Base-by-base conservation (phyloP, 2,797 vertebrate genomes). In the Gallinago solitaria region DNA sequence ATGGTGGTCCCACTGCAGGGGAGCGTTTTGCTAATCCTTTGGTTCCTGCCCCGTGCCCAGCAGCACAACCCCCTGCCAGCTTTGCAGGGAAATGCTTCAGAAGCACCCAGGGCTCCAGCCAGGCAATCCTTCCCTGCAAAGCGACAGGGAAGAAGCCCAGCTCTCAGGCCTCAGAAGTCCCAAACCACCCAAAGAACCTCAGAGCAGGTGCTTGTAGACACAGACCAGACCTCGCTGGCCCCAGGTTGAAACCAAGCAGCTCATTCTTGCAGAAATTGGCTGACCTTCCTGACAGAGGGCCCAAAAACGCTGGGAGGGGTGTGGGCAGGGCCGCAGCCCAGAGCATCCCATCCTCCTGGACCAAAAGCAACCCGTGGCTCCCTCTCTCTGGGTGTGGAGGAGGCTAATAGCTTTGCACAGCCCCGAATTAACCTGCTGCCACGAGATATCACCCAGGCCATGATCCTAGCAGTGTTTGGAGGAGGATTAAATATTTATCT, bases 401-500 rank as follows among this genome's bases (percentile, higher is more conserved):
- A 39, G 39, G 39, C 39, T 39, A 92, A 77, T 11, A 83, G 74
- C 60, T 67, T 87, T 77, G 43, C 79, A 87, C 39, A 45, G 15
- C 56, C 56, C 32, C 84, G 70, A 30, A 85, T 70, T 53, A 85
- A 60, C n/a, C 77, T 59, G 33, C 54, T 80, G 59, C 74, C 82
- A 64, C 12, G 51, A 75, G 28, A 16, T n/a, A 84, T 5, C 59
- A 64, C 41, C 48, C 61, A 43, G 28, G 28, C 48, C 81, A 43
- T 0, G 27, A 4, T 23, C 60, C 74, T n/a, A 48, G 39, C 24
- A 18, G 39, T 12, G 32, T 68, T 91, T 41, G 37, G 69, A 81
- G 54, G 25, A 83, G 32, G 79, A 92, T 78, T 89, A 95, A 85
- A 27, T n/a, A 83, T 94, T 91, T 92, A 68, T 80, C 84, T 83